A percentile compares a stretch with the other conserved stretches of the same genome.
Evolutionary conservation across 2,113 vertebrate genomes (phyloP).

Genomic region (Actenoides hombroni): DNA sequence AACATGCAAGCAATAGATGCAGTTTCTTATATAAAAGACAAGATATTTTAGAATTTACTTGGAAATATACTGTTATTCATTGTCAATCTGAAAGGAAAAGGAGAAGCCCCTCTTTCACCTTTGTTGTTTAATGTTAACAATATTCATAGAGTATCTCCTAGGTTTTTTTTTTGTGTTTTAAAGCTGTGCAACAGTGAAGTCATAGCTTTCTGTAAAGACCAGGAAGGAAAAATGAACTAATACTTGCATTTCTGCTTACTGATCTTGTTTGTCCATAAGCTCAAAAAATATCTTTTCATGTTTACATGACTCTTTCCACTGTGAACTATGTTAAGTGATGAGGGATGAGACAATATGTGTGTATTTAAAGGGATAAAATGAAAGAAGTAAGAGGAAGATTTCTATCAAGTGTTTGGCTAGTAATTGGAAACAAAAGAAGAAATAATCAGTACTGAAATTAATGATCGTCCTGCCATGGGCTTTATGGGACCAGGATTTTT

Average conservation of each 20-base stretch:
- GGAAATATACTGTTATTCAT: background rate
- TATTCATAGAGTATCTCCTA: background rate
- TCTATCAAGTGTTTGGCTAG: background rate
- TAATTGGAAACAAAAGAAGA: background rate
- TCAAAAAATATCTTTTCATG: background rate
- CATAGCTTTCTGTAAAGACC: background rate
- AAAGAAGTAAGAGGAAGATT: background rate
- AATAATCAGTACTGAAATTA: background rate
- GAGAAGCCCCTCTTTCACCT: background rate
- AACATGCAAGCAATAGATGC: background rate
- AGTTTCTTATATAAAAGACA: conserved; percentile 1
- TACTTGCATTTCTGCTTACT: background rate
- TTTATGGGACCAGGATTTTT: background rate
- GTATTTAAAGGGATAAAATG: background rate
- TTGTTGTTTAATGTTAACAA: background rate
- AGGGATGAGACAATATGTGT: background rate
- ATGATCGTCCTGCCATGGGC: background rate
- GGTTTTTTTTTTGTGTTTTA: background rate
- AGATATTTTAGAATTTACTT: conserved; percentile 9
- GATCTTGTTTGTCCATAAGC: background rate
- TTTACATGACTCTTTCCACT: background rate
- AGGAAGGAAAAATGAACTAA: conserved; percentile 1
- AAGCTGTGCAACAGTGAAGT: background rate
- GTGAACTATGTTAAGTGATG: background rate
- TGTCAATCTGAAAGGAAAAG: background rate